Conservation (phyloP, 2,113 vertebrate species). For the Oryzias melastigma region DNA sequence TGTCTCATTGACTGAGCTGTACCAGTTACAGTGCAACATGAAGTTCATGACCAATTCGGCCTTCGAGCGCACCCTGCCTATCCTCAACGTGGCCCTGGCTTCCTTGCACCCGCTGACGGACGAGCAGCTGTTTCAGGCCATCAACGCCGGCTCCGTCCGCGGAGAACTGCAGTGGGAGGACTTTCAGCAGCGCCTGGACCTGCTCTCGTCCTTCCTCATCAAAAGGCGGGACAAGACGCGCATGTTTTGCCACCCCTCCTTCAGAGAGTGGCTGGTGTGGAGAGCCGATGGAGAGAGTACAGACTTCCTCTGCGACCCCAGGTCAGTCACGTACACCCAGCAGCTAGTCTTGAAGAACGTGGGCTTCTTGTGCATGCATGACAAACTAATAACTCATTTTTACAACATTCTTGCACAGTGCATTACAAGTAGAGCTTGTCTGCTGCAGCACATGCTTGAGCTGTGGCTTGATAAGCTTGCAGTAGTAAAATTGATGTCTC, state of each 20-base stretch:
- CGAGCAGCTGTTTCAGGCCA: conserved; percentile 94
- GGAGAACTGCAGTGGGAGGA: conserved; percentile 92
- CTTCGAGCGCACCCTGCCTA: conserved; percentile 89
- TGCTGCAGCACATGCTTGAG: background rate
- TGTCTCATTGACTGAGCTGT: conserved; percentile 93
- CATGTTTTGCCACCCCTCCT: conserved; percentile 99
- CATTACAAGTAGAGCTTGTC: conserved; percentile 1
- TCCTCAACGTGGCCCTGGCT: conserved; percentile 90
- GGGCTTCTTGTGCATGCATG: background rate
- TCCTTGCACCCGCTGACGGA: conserved; percentile 97
- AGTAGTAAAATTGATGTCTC: background rate
- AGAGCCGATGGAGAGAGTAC: conserved; percentile 92
- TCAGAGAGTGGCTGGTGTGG: conserved; percentile 98
- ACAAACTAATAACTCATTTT: conserved; percentile 4
- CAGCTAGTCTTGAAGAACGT: conserved; percentile 15
- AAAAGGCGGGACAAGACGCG: conserved; percentile 93
- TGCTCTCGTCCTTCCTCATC: conserved; percentile 90
- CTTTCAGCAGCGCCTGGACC: conserved; percentile 93
- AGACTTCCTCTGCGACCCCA: conserved; percentile 95
- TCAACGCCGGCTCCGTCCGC: conserved; percentile 83
- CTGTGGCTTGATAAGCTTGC: background rate
- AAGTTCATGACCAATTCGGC: conserved; percentile 94
- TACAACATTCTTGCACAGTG: conserved; percentile 3
- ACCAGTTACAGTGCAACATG: conserved; percentile 98
- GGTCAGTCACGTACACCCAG: conserved; percentile 73